Percentiles rank a stretch among this genome's conserved stretches.
Evolutionary conservation across 1,140 invertebrate genomes (phyloP).

Genomic region (Drosophila subpulchrella): DNA sequence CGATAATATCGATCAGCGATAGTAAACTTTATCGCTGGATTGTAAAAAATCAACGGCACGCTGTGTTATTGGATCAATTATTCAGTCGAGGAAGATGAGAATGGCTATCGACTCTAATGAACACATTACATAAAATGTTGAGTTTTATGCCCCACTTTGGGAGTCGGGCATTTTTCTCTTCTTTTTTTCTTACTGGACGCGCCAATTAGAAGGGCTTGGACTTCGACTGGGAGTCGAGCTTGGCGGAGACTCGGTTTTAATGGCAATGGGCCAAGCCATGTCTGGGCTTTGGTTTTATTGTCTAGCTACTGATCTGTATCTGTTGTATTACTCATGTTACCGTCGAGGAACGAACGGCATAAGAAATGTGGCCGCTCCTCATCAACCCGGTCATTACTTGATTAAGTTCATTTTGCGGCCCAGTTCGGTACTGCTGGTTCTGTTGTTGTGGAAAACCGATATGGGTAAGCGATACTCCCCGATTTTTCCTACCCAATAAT

Average conservation of each 20-base stretch:
- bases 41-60: constrained; percentile 77
- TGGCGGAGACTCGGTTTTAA: constrained; percentile 47
- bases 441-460: constrained; percentile 58
- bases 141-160: constrained; percentile 73
- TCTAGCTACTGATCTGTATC: constrained; percentile 80
- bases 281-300: constrained; percentile 70
- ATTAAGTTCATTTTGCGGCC: constrained; percentile 77
- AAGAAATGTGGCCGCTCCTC: constrained; percentile 70
- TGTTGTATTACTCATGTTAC: constrained; percentile 69
- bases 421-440: constrained; percentile 37
- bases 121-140: constrained; percentile 81
- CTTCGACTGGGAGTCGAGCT: neutral
- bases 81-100: constrained; percentile 26
- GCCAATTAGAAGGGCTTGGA: constrained; percentile 71
- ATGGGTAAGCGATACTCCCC: constrained; percentile 50
- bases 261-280: constrained; percentile 58
- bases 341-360: constrained; percentile 18
- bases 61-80: constrained; percentile 81
- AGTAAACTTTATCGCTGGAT: constrained; percentile 74
- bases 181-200: constrained; percentile 49
- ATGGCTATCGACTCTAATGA: constrained; percentile 65
- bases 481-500: constrained; percentile 17
- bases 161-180: constrained; percentile 22
- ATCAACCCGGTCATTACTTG: constrained; percentile 77
- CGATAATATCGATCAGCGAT: constrained; percentile 76